Evolutionary conservation across 2,888 invertebrate species (phyloP), one percentile per base, ranked within the genome.

Genomic region (Rotaria sp.): DNA sequence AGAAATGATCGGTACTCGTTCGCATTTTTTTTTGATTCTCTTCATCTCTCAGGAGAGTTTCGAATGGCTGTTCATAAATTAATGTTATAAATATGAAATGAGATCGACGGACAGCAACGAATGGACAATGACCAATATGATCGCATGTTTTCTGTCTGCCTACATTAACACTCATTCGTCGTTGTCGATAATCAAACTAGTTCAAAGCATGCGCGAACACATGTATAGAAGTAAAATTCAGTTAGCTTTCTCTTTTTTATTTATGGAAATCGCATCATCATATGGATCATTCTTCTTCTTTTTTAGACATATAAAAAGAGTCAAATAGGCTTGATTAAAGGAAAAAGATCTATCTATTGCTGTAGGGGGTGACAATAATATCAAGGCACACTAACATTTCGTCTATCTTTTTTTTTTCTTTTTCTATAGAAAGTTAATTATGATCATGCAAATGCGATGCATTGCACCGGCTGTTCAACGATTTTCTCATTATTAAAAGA

Each of bases 21-120:
- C 35, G 35, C 21, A 35, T 26, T 55, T 55, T 55, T 55, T 26
- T 26, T 26, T 55, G 35, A 18, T 67, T 30, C 35, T 18, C 35
- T 67, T 52, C 52, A 67, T 67, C 3, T 67, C 67, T 67, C 67
- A 13, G 67, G 67, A 67, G 67, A 67, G 35, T 67, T 67, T 67
- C 67, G 21, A 67, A 67, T 67, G 67, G 18, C 67, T 67, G 67
- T 18, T 67, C 67, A 35, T 67, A 67, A 67, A 67, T 67, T 67
- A 67, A 67, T 67, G 21, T 67, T 67, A 67, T 67, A 67, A 67
- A 67, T 67, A 67, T 67, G 67, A 67, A 67, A 67, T 67, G 67
- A 67, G 67, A 67, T 67, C 35, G 35, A 30, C 21, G 67, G 67
- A 67, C 67, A 67, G 35, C 67, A 67, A 67, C 30, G 35, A 67